Evolutionary conservation across 2,888 invertebrate genomes (phyloP).

Genomic region (Orthosia incerta): DNA sequence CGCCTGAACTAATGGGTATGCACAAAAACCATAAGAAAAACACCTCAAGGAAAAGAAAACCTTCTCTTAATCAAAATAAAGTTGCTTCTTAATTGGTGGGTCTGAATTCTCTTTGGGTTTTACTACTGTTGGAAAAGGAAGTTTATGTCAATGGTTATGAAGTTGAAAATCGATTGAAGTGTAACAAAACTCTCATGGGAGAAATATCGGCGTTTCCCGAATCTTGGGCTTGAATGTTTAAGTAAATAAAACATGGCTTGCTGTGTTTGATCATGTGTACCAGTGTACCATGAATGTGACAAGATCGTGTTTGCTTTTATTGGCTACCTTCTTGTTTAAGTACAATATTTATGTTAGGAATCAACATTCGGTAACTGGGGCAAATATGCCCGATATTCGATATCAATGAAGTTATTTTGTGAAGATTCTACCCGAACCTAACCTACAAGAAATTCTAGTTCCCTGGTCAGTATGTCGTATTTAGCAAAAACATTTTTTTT

Average conservation of each 20-base stretch:
- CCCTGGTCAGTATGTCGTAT: no score
- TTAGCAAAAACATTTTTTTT: no score
- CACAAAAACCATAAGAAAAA: slow-evolving; percentile 65
- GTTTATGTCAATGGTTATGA: fast-evolving
- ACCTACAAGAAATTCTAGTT: no score
- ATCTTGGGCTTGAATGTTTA: slow-evolving; percentile 61
- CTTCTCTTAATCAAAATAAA: neutral
- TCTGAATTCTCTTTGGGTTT: neutral
- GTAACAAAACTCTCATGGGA: slow-evolving; percentile 41
- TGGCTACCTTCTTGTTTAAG: slow-evolving; percentile 30
- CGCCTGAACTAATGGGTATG: slow-evolving; percentile 71
- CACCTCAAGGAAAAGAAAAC: slow-evolving; percentile 23
- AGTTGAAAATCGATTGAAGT: slow-evolving; percentile 13
- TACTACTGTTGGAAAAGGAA: slow-evolving; percentile 3
- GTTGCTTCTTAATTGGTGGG: slow-evolving; percentile 11
- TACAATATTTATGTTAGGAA: slow-evolving; percentile 27
- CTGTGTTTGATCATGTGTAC: slow-evolving; percentile 66
- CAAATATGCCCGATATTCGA: neutral
- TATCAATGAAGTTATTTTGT: neutral
- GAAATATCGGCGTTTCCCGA: slow-evolving; percentile 62
- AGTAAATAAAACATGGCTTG: slow-evolving; percentile 64
- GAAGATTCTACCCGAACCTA: no score
- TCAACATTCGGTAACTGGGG: neutral
- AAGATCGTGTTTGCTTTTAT: slow-evolving; percentile 46
- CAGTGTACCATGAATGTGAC: slow-evolving; percentile 48